phyloP scores from a whole-genome alignment of 2,113 vertebrate genomes.

The Aix galericulata region DNA sequence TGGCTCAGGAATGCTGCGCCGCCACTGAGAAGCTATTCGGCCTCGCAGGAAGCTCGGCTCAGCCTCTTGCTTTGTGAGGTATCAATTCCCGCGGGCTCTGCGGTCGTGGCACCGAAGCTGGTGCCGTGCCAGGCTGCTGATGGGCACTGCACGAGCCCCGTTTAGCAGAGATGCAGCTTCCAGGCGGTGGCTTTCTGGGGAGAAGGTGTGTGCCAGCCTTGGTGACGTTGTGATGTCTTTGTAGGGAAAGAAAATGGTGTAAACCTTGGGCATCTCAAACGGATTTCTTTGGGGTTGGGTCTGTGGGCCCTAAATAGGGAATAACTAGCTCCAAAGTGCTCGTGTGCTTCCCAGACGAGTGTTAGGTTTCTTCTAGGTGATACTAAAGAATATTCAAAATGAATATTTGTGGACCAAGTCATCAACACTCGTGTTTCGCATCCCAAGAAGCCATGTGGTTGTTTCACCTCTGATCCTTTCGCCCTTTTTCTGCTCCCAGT shows the following conservation, averaged over 20 bases:
- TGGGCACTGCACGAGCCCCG: too few relatives aligned
- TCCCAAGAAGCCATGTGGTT: neutral
- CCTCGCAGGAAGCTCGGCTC: neutral
- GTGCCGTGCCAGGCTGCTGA: rapidly evolving
- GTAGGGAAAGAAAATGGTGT: neutral
- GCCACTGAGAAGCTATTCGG: neutral
- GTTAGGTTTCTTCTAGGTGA: neutral
- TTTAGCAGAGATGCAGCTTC: neutral
- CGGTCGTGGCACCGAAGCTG: rapidly evolving
- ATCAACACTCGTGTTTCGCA: neutral
- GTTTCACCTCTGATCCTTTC: neutral
- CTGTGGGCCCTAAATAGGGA: neutral
- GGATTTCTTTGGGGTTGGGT: neutral
- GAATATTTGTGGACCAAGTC: rapidly evolving
- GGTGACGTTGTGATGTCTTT: rapidly evolving
- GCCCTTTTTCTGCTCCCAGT: neutral
- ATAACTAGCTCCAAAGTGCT: too few relatives aligned
- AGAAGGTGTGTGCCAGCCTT: rapidly evolving
- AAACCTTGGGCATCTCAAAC: neutral
- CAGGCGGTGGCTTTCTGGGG: neutral
- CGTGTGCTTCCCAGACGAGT: neutral
- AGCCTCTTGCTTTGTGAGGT: neutral
- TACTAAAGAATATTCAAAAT: neutral
- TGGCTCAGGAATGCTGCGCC: neutral
- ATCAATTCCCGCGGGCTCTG: neutral